Percentiles rank a stretch among this genome's conserved stretches.
Conservation (phyloP, 2,113 vertebrate species). For the Brevimyrus niger region DNA sequence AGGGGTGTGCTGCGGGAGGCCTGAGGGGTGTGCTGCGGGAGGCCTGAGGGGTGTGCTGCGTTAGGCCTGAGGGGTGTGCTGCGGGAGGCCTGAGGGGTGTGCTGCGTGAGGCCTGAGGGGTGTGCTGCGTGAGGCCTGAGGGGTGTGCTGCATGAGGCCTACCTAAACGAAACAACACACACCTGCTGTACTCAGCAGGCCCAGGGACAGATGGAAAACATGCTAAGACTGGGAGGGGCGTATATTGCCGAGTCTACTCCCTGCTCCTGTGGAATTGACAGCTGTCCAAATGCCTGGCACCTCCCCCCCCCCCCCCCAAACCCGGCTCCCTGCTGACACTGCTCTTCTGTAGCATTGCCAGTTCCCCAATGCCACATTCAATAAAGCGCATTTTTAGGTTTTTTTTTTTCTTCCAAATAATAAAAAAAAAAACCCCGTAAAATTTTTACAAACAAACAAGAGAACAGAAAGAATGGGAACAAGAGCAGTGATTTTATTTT, state of each 20-base stretch:
- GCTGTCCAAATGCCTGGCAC: not conserved
- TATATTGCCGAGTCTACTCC: not conserved
- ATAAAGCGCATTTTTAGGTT: not conserved
- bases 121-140: not conserved
- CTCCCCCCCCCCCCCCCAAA: not conserved
- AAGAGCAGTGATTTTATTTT: not conserved
- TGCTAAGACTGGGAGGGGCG: not conserved
- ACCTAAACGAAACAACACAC: not conserved
- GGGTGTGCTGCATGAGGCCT: not conserved
- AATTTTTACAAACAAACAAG: slow-evolving; percentile 13
- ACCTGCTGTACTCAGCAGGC: not conserved
- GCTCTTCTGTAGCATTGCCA: slow-evolving; percentile 8
- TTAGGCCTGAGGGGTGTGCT: too few relatives aligned
- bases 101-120: too few relatives aligned
- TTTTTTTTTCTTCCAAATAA: too few relatives aligned
- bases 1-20: too few relatives aligned
- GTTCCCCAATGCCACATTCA: not conserved
- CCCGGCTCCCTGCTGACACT: not conserved
- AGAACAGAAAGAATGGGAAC: not conserved
- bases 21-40: too few relatives aligned
- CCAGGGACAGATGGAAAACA: not conserved
- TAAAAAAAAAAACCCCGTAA: not conserved
- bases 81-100: too few relatives aligned
- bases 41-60: too few relatives aligned
- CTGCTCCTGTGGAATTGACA: not conserved